Base-by-base conservation (phyloP, 2,113 vertebrate genomes). In the Natator depressus region DNA sequence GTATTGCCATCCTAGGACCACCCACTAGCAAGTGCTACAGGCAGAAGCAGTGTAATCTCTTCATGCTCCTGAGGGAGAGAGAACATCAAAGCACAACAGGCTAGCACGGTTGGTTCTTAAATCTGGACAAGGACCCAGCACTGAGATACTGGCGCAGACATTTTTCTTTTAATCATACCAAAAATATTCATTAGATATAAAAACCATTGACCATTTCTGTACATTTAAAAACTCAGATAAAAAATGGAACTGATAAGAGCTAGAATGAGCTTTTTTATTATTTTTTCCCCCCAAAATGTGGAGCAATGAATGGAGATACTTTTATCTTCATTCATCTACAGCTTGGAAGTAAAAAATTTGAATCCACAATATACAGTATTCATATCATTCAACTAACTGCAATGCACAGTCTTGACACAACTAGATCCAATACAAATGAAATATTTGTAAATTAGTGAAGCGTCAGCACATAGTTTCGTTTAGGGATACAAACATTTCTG, bases 21-120 rank as follows among this genome's bases (percentile, higher is more conserved):
- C 93, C 88, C 97, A 95, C 65, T 92, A 96, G 82, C 95, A 93
- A 86, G 46, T 87, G 84, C 94, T 97, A 91, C 93, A 96, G 89
- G 88, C 93, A 95, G 82, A 90, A 78, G 91, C 94, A 94, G 90
- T 95, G 91, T 96, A 89, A 95, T 96, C 95, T 98, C 97, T 96
- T 97, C 91, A 2, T 93, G 93, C 91, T 42, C 80, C 51, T 10
- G 57, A 93, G 54, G 57, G 75, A 95, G 92, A 78, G 69, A 93
- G 84, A 93, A 57, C 4, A 9, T 22, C 81, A 46, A 31, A 22
- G 27, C 46, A 57, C 31, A 91, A 65, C 86, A 91, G 87, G 76
- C 31, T 10, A 46, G 38, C 55, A 89, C 85, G 55, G 50, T 79
- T 35, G 80, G 80, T 47, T 93, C 86, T 94, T 88, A 47, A 91